Conservation (phyloP, 2,888 invertebrate genomes). For the Drosophila dives region DNA sequence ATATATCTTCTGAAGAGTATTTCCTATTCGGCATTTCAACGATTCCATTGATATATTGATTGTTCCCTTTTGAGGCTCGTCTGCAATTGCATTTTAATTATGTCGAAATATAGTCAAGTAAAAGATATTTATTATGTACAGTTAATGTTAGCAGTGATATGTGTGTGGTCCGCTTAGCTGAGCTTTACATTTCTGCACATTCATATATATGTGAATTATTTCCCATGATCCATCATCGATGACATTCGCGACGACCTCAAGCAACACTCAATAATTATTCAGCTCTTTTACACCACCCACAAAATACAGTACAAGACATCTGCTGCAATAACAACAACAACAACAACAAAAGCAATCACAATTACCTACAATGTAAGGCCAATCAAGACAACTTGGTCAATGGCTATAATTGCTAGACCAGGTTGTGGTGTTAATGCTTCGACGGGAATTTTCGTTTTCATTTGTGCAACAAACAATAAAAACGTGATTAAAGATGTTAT, state of each 20-base stretch:
- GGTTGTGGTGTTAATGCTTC: constrained; percentile 46
- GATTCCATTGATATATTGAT: constrained; percentile 6
- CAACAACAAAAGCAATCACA: constrained; percentile 23
- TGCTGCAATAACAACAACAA: constrained; percentile 29
- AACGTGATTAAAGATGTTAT: constrained; percentile 80
- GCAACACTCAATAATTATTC: constrained; percentile 69
- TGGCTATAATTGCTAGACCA: constrained; percentile 68
- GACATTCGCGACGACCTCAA: constrained; percentile 60
- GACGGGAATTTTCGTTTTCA: constrained; percentile 58
- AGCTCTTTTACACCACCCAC: constrained; percentile 66
- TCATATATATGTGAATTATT: constrained; percentile 31
- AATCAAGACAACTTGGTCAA: constrained; percentile 78
- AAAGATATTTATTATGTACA: constrained; percentile 42
- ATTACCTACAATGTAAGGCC: constrained; percentile 69
- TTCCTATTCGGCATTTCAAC: background rate
- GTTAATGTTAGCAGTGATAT: constrained; percentile 55
- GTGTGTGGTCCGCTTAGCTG: constrained; percentile 62
- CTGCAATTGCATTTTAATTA: constrained; percentile 76
- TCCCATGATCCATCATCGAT: constrained; percentile 78
- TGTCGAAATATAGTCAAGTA: constrained; percentile 49
- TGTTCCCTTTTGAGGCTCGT: constrained; percentile 24
- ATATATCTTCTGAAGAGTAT: constrained; percentile 5
- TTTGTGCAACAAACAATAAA: constrained; percentile 75
- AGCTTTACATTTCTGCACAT: constrained; percentile 49
- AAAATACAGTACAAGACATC: constrained; percentile 48